Evolutionary conservation across 2,888 invertebrate species (phyloP), one percentile per base, ranked within the genome.

Genomic region (Flabesymbios commensalis): DNA sequence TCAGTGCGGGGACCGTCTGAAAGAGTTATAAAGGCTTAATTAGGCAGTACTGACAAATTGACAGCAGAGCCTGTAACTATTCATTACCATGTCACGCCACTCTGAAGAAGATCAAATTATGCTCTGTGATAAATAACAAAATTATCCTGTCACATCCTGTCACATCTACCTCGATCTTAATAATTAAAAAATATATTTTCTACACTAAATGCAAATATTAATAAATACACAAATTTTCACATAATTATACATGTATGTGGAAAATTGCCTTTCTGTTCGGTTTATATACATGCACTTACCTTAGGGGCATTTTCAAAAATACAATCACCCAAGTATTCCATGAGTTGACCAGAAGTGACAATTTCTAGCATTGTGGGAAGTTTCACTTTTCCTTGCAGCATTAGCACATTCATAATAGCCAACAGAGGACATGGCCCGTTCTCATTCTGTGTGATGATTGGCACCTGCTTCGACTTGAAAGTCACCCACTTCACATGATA

Each of bases 381-480:
- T 33, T 76, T 76, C 19, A 85, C 77, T 69, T 59, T 63, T 19
- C 82, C 83, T 72, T 84, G 80, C 49, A 87, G 75, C 43, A 87
- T 73, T 22, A 87, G 76, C 3, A 85, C 83, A 76, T 87, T 87
- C 63, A 85, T 83, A 36, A 87, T 83, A 26, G 87, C 86, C 45
- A 87, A 79, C 29, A 87, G 75, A 1, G 87, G 87, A 75, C 87
- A 87, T 0, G 87, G 86, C 5, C 87, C 87, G 80, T 87, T 87
- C 64, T 83, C 83, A 75, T 86, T 87, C 75, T 87, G 86, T 1
- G 85, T 86, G 14, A 87, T 81, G 57, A 87, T 84, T 14, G 85
- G 84, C 41, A 81, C 75, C 75, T 52, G 76, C 72, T 73, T 76
- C 2, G 29, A 69, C 28, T 75, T 75, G 65, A 78, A 85, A 36